Evolutionary conservation across 2,888 invertebrate genomes (phyloP).

Genomic region (Apodemia hepburni): DNA sequence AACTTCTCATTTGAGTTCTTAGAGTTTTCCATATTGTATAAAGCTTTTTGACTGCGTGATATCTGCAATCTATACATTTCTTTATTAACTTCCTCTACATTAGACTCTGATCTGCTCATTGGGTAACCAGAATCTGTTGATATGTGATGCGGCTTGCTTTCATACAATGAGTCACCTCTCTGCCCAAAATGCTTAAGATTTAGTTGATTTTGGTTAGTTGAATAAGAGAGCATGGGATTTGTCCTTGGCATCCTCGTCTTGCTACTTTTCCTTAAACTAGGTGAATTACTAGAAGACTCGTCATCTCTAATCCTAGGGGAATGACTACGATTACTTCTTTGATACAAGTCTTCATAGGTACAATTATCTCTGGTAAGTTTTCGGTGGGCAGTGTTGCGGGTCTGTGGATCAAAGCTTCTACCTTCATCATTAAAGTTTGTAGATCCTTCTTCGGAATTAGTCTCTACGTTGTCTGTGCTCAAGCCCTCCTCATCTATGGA

Average conservation of each 20-base stretch:
- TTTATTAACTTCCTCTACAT: conserved; percentile 75
- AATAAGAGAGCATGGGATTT: conserved; percentile 80
- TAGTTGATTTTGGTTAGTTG: conserved; percentile 67
- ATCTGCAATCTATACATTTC: conserved; percentile 76
- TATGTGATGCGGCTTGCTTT: conserved; percentile 71
- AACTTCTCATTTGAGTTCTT: conserved; percentile 65
- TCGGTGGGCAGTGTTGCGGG: conserved; percentile 73
- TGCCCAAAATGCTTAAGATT: conserved; percentile 75
- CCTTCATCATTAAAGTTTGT: conserved; percentile 72
- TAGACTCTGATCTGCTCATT: conserved; percentile 73
- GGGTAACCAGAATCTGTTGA: conserved; percentile 69
- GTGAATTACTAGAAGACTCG: conserved; percentile 70
- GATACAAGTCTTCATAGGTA: conserved; percentile 69
- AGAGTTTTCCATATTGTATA: conserved; percentile 69
- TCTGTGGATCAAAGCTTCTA: conserved; percentile 71
- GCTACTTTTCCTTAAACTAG: conserved; percentile 73
- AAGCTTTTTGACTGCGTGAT: conserved; percentile 71
- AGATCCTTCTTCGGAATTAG: conserved; percentile 76
- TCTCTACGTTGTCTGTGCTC: conserved; percentile 78
- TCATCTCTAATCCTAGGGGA: conserved; percentile 66
- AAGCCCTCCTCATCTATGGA: conserved; percentile 78
- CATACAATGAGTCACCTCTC: conserved; percentile 65
- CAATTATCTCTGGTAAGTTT: conserved; percentile 74
- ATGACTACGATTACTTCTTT: conserved; percentile 63
- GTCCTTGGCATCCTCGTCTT: conserved; percentile 79